Evolutionary conservation across 2,888 invertebrate species (phyloP), one percentile per base, ranked within the genome.

Genomic region (Eudemis profundana): DNA sequence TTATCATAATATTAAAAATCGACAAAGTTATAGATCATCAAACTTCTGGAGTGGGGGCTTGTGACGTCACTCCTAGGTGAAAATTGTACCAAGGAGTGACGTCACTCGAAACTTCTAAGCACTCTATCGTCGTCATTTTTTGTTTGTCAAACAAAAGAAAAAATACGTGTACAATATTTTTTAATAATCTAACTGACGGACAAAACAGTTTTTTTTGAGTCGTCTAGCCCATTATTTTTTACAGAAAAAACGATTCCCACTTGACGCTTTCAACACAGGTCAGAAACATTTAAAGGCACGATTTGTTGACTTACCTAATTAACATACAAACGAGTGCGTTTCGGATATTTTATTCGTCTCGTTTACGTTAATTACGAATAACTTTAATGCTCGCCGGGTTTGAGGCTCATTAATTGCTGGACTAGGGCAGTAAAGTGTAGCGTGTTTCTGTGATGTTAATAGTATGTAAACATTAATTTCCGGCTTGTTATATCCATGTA

Each of bases 281-380:
- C 12, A 21, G n/a, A 46, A 46, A 46, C n/a, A 21, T 7, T 44
- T 44, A 44, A 12, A 12, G 12, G 21, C 21, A 19, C 46, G 46
- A 46, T 46, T 46, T 46, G 46, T 46, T 46, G 46, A 5, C 21
- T 46, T 46, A 46, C 46, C 21, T 21, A 46, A 46, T 46, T 46
- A 46, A 46, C n/a, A 19, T 46, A 19, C 46, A 19, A 46, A 46
- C n/a, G 12, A 46, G 1, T 3, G 3, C n/a, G 19, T 46, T 33
- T 46, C n/a, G 21, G 19, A 46, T 21, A 21, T 46, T 46, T 46
- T 46, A 46, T 21, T 46, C n/a, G 21, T 21, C 46, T 46, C 46
- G 33, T 33, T 4, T 21, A 46, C 46, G 46, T n/a, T 46, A 19
- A 46, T 46, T 46, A 46, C n/a, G 46, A 46, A 46, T 46, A 46